Evolutionary conservation across 2,113 vertebrate species (phyloP).

Genomic region (Gopherus evgoodei): DNA sequence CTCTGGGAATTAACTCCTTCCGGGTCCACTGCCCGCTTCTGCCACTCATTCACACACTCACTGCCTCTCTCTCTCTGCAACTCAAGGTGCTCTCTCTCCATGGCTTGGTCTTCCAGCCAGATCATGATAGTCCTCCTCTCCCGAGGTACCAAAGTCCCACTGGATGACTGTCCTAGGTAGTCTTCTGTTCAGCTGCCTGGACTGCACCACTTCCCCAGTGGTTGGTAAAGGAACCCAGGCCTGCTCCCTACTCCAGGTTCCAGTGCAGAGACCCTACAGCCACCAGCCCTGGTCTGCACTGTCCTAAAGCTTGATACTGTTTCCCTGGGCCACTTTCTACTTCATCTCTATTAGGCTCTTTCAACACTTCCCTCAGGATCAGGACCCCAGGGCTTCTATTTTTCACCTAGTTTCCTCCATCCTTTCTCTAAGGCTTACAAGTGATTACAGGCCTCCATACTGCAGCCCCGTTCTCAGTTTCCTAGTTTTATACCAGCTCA

Average conservation of each 20-base stretch:
- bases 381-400: background rate
- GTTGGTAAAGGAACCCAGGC: background rate
- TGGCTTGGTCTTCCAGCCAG: background rate
- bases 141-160: background rate
- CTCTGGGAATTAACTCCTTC: background rate
- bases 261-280: background rate
- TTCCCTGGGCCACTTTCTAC: background rate
- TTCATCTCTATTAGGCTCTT: background rate
- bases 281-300: background rate
- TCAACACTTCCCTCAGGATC: background rate
- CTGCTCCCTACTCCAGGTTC: background rate
- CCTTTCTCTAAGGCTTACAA: background rate
- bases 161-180: background rate
- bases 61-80: background rate
- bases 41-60: background rate
- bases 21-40: background rate
- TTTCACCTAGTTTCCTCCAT: background rate
- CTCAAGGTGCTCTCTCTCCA: background rate
- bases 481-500: background rate
- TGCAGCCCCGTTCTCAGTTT: background rate
- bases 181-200: background rate
- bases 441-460: background rate
- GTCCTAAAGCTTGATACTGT: background rate
- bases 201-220: background rate
- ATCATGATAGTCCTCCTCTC: background rate